phyloP scores from a whole-genome alignment of 2,113 vertebrate genomes.

The Cololabis saira region DNA sequence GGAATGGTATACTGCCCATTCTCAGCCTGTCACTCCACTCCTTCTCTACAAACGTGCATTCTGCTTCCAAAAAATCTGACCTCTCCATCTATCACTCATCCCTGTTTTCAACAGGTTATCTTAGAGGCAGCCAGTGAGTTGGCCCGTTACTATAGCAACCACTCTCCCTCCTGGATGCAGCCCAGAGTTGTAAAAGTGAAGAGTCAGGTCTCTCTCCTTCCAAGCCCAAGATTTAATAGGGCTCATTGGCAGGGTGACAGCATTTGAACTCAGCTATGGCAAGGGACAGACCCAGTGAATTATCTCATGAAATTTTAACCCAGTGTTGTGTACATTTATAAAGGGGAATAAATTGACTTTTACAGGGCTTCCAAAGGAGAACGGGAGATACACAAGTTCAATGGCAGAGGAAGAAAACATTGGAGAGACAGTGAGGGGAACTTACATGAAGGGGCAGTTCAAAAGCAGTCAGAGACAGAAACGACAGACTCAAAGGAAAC shows the following conservation, averaged over 20 bases:
- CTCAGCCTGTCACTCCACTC: conserved; percentile 57
- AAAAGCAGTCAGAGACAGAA: conserved; percentile 60
- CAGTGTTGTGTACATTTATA: conserved; percentile 7
- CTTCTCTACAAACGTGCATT: conserved; percentile 47
- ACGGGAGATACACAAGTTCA: conserved; percentile 29
- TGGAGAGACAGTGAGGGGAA: conserved; percentile 24
- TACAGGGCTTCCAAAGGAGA: conserved; percentile 8
- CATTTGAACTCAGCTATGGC: conserved; percentile 49
- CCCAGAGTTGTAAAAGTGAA: conserved; percentile 72
- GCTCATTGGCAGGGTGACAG: conserved; percentile 41
- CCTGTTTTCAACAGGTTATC: conserved; percentile 65
- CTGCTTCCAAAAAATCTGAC: conserved; percentile 56
- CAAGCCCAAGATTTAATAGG: conserved; percentile 59
- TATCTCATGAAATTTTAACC: conserved; percentile 28
- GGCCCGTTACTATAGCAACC: conserved; percentile 52
- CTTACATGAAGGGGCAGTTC: conserved; percentile 36
- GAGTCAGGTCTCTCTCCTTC: conserved; percentile 37
- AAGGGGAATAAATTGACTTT: conserved; percentile 31
- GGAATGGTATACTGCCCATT: conserved; percentile 31
- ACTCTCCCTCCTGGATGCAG: conserved; percentile 55
- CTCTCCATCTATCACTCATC: conserved; percentile 55
- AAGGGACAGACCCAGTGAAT: conserved; percentile 25
- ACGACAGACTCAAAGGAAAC: conserved; percentile 72
- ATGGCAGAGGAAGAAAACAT: conserved; percentile 24
- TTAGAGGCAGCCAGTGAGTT: conserved; percentile 41